Evolutionary conservation across 1,140 invertebrate species (phyloP), one percentile per base, ranked within the genome.

Genomic region (Rhyacophila brunnea): DNA sequence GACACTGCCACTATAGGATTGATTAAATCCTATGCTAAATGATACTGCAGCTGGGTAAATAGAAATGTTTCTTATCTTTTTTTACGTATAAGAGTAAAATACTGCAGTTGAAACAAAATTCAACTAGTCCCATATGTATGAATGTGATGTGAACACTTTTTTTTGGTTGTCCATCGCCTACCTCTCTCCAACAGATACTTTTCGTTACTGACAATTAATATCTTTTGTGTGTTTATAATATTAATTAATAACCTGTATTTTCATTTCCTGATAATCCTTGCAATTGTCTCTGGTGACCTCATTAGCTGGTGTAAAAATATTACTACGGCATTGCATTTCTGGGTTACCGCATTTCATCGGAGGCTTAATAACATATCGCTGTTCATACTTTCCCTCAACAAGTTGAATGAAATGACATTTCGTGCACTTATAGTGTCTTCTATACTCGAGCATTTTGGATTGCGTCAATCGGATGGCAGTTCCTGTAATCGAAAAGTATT

Each of bases 251-350:
- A 86, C 87, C 75, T 91, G 89, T 68, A 92, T 81, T 80, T 92
- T 93, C 14, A 96, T 85, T 82, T 96, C 93, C 77, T 95, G 93
- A 76, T 92, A 95, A 80, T 96, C 93, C 64, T 86, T 86, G 69
- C 85, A 93, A 68, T 88, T 83, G 51, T 83, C 77, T 64, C 84
- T 80, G 45, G 84, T 78, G 36, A 85, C 71, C 17, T 78, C 69
- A 55, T 81, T 79, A 20, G 79, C 69, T 56, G 70, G 74, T 66
- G 72, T 79, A 68, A 82, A 79, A 50, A 73, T 81, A 11, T 73
- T 75, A 67, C 80, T 74, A 66, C 72, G 79, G 72, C 86, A 87
- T 28, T 72, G 69, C 5, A 38, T 74, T 35, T 81, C 80, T 43
- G 80, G 75, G 72, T 86, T 87, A 1, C 71, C 68, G 78, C 88